Evolutionary conservation across 2,888 invertebrate species (phyloP).

Genomic region (Liposcelis brunnea): DNA sequence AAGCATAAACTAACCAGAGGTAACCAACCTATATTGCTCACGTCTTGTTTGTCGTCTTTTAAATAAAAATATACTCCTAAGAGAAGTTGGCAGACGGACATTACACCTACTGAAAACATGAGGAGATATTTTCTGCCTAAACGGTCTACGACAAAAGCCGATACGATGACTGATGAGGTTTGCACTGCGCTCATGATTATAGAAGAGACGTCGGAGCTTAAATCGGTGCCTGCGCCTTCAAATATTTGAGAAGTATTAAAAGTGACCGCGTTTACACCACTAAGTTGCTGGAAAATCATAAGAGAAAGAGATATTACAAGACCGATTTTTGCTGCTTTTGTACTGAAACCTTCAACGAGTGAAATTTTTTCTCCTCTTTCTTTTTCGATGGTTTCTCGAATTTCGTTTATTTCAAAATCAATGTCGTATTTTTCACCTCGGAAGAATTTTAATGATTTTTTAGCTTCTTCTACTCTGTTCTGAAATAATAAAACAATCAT

Average conservation of each 20-base stretch:
- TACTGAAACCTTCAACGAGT: conserved; percentile 21
- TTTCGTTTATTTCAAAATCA: conserved; percentile 40
- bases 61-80: conserved; percentile 52
- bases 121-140: conserved; percentile 63
- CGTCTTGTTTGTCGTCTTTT: conserved; percentile 13
- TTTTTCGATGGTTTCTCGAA: conserved; percentile 33
- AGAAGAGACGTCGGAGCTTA: conserved; percentile 42
- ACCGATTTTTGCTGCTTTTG: conserved; percentile 45
- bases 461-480: conserved; percentile 36
- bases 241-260: conserved; percentile 66
- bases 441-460: conserved; percentile 47
- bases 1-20: conserved; percentile 22
- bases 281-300: conserved; percentile 81
- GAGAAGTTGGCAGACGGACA: conserved; percentile 50
- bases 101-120: conserved; percentile 48
- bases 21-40: conserved; percentile 36
- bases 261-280: conserved; percentile 69
- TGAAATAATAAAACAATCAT: background rate
- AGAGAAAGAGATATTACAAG: conserved; percentile 54
- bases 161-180: conserved; percentile 53
- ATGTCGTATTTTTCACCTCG: conserved; percentile 56
- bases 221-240: conserved; percentile 37
- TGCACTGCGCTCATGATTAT: conserved; percentile 75
- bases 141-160: conserved; percentile 62
- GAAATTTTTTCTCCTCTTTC: background rate